A percentile compares a stretch with the other conserved stretches of the same genome.
phyloP scores from a whole-genome alignment of 1,140 invertebrate genomes.

The Drosophila subobscura region DNA sequence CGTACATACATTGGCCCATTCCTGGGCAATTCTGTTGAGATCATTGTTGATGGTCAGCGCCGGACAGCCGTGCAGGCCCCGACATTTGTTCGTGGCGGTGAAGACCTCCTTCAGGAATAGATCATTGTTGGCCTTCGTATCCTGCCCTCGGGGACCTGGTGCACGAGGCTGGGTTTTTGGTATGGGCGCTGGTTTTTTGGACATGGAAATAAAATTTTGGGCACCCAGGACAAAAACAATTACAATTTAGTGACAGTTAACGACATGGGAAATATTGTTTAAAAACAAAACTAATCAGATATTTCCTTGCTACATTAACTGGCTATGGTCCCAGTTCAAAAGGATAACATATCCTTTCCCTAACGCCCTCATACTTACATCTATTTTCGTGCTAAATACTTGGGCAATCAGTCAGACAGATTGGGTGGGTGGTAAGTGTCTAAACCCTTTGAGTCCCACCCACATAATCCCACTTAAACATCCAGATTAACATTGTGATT shows the following conservation, averaged over 20 bases:
- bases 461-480: conserved; percentile 29
- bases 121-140: conserved; percentile 65
- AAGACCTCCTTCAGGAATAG: conserved; percentile 58
- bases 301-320: neutral
- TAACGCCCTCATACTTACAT: too few species aligned
- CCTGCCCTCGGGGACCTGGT: conserved; percentile 57
- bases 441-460: conserved; percentile 26
- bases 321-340: too few species aligned
- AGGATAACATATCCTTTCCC: too few species aligned
- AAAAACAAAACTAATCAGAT: neutral
- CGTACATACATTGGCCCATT: conserved; percentile 68
- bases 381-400: neutral
- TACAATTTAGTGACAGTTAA: conserved; percentile 3
- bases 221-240: neutral
- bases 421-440: neutral
- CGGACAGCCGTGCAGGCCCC: conserved; percentile 64
- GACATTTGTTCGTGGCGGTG: conserved; percentile 51
- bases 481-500: conserved; percentile 65
- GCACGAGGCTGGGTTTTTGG: conserved; percentile 54
- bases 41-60: conserved; percentile 42
- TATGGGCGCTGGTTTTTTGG: conserved; percentile 38
- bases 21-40: conserved; percentile 56
- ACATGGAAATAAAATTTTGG: conserved; percentile 22
- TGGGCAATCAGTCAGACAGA: conserved; percentile 5
- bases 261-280: neutral